Evolutionary conservation across 2,888 invertebrate species (phyloP).

Genomic region (Acleris laterana): DNA sequence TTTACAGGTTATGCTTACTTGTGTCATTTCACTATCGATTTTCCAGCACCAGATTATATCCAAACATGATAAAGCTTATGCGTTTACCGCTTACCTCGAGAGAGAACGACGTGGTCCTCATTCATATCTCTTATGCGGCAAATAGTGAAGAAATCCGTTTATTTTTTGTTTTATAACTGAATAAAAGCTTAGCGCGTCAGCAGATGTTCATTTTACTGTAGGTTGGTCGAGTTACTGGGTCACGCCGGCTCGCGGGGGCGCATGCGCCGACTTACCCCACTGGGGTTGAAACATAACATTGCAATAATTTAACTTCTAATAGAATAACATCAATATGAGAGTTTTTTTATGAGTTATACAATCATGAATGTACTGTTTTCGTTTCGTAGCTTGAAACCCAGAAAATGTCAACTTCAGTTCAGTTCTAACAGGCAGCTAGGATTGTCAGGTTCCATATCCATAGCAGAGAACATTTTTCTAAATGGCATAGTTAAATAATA

Average conservation of each 20-base stretch:
- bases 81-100: slow-evolving; percentile 87
- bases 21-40: slow-evolving; percentile 79
- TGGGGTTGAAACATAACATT: slow-evolving; percentile 31
- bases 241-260: slow-evolving; percentile 48
- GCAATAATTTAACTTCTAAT: slow-evolving; percentile 12
- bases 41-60: slow-evolving; percentile 49
- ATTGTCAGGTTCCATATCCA: too few relatives aligned
- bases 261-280: slow-evolving; percentile 51
- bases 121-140: slow-evolving; percentile 89
- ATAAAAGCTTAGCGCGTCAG: slow-evolving; percentile 14
- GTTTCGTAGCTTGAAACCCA: too few relatives aligned
- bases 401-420: too few relatives aligned
- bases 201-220: slow-evolving; percentile 26
- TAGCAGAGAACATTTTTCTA: too few relatives aligned
- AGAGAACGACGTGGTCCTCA: slow-evolving; percentile 94
- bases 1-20: slow-evolving; percentile 64
- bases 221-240: slow-evolving; percentile 32
- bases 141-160: slow-evolving; percentile 65
- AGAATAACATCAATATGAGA: slow-evolving; percentile 11
- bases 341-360: not conserved
- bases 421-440: too few relatives aligned
- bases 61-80: slow-evolving; percentile 46
- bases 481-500: too few relatives aligned
- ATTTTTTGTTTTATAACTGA: slow-evolving; percentile 44
- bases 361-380: too few relatives aligned